Conservation (phyloP, 2,797 vertebrate species). For the Scarus forsteni region DNA sequence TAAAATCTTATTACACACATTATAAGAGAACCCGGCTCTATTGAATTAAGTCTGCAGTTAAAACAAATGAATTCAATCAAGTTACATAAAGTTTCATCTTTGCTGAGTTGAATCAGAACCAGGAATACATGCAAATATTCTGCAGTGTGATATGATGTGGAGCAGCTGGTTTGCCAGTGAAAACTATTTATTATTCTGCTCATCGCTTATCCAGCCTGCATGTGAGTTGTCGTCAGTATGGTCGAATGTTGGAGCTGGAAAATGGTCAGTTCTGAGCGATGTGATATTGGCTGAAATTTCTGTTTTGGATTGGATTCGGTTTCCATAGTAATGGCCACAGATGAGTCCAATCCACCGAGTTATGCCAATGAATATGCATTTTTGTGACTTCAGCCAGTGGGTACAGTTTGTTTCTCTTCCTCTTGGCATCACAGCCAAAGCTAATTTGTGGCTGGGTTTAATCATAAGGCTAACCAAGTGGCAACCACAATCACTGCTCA, state of each 20-base stretch:
- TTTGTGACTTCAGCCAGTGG: constrained; percentile 47
- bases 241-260: constrained; percentile 61
- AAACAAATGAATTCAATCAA: neutral
- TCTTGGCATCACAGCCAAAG: constrained; percentile 4
- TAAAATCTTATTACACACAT: constrained; percentile 13
- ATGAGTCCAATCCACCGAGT: constrained; percentile 43
- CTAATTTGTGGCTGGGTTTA: constrained; percentile 12
- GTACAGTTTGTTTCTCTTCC: constrained; percentile 22
- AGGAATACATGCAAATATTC: constrained; percentile 20
- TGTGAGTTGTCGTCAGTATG: constrained; percentile 41
- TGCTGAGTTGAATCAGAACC: constrained; percentile 15
- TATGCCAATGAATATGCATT: constrained; percentile 58
- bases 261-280: constrained; percentile 62
- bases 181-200: constrained; percentile 36
- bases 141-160: constrained; percentile 13
- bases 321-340: constrained; percentile 73
- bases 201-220: constrained; percentile 34
- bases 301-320: constrained; percentile 67
- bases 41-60: constrained; percentile 9
- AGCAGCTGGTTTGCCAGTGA: constrained; percentile 20
- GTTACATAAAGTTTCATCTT: constrained; percentile 6
- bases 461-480: constrained; percentile 3
- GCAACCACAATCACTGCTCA: constrained; percentile 34
- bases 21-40: neutral
- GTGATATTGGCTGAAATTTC: constrained; percentile 59